Base-by-base conservation (phyloP, 2,797 vertebrate species). In the Rhabdomys pumilio region DNA sequence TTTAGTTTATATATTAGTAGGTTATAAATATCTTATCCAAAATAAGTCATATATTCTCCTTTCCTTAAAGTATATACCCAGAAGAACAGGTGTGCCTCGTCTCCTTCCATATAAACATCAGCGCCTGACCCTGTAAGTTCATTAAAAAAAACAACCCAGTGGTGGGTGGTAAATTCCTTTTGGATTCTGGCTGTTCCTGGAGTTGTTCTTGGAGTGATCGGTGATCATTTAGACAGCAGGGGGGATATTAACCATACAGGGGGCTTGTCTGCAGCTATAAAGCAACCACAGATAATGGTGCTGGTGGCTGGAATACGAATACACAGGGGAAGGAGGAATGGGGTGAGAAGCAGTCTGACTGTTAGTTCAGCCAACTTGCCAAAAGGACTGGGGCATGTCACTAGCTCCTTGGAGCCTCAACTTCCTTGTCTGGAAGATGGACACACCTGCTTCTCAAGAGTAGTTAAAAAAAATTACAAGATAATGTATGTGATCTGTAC, bases 21-120 rank as follows among this genome's bases (percentile, higher is more conserved):
- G 73, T 97, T 96, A 94, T 94, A 92, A 98, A 98, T 98, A 98
- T 95, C 96, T 95, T 95, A 81, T 95, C 73, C 63, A 53, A 98
- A 98, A 98, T 96, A 98, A 97, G 97, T 97, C 92, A 98, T 94
- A 97, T 98, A 98, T 72, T 44, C 63, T 50, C 83, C 89, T 76
- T 95, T 97, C 85, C 94, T 97, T 97, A 96, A 97, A 94, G 79
- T 76, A 41, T 97, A 95, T 96, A 97, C 96, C 95, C 95, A 77
- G 96, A 90, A 63, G 96, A 85, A 67, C 81, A 90, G 96, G 83
- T 93, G 55, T 85, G 31, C 95, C 97, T 97, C 96, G 79, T 97
- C 96, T 98, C 17, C 93, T 88, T 81, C 96, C 97, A 93, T 95
- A 97, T 96, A 98, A 98, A 98, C 96, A 98, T 92, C 93, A 96